Conservation (phyloP, 1,140 invertebrate species). For the Drosophila bifasciata region DNA sequence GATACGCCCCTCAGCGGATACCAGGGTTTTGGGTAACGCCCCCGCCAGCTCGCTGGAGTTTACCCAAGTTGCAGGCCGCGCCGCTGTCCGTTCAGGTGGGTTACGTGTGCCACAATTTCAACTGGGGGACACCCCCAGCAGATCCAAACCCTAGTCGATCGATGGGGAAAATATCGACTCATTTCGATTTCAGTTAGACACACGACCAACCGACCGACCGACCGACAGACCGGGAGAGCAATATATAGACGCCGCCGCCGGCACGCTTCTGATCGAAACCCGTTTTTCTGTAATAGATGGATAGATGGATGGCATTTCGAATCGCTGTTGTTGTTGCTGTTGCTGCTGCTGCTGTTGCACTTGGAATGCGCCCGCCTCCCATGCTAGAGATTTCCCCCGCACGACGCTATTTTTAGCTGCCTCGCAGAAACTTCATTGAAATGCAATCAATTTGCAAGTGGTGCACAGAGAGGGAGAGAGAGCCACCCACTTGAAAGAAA, state of each 20-base stretch:
- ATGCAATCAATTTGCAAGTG: constrained; percentile 77
- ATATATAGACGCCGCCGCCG: constrained; percentile 8
- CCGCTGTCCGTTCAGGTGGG: constrained; percentile 4
- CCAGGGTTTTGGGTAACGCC: constrained; percentile 50
- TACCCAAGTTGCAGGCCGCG: constrained; percentile 27
- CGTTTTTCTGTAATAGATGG: constrained; percentile 61
- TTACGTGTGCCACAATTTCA: constrained; percentile 29
- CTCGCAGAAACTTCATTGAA: constrained; percentile 59
- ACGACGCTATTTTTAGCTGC: constrained; percentile 68
- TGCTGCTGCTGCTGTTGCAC: constrained; percentile 43
- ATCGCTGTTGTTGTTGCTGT: constrained; percentile 49
- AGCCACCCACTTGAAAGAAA: constrained; percentile 59
- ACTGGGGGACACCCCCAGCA: constrained; percentile 46
- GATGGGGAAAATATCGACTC: constrained; percentile 66
- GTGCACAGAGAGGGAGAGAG: constrained; percentile 57
- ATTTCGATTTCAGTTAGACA: constrained; percentile 75
- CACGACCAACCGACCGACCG: constrained; percentile 24
- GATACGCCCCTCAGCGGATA: constrained; percentile 3
- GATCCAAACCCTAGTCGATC: constrained; percentile 34
- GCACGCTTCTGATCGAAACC: constrained; percentile 68
- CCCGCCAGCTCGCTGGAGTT: constrained; percentile 19
- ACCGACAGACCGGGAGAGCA: constrained; percentile 33
- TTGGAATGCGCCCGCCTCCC: constrained; percentile 54
- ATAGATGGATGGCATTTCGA: constrained; percentile 59
- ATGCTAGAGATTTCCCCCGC: constrained; percentile 63